Evolutionary conservation across 1,140 invertebrate species (phyloP), one percentile per base, ranked within the genome.

Genomic region (honey bee (Apis mellifera)): DNA sequence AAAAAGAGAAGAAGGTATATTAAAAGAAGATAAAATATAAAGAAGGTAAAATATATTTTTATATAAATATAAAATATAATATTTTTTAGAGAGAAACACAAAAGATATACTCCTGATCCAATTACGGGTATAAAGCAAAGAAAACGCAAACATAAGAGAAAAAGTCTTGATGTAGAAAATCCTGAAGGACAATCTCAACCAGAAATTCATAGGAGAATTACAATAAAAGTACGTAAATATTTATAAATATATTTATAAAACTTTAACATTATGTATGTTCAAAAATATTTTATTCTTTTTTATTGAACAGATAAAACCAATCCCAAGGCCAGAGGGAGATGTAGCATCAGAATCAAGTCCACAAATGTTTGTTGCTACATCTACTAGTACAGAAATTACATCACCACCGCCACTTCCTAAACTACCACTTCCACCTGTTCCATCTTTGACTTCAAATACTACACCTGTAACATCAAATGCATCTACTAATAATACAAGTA

Each of bases 291-390:
- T 26, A 32, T 17, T 62, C 62, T 82, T 8, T 65, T 70, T 60
- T 65, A 32, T 32, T 70, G 9, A 77, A 77, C 92, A 97, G 96
- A 97, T 97, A 70, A 97, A 97, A 91, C 96, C 97, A 2, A 96
- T 97, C 86, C 97, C 97, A 12, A 95, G 97, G 86, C 97, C 97
- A 1, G 96, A 96, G 72, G 96, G 96, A 13, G 96, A 96, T 48
- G 92, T 95, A 23, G 95, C 94, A 7, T 95, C 95, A 0, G 94
- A 94, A 65, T 94, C 95, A 8, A 95, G 96, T 85, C 96, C 96
- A 0, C 96, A 96, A 90, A 95, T 96, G 94, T 96, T 96, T 89
- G 95, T 96, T 80, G 96, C 96, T 1, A 96, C 96, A 0, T 96
- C 96, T 13, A 96, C 96, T 21, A 96, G 95, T 85, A 96, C 96